These are phyloP conservation scores for Tetragonula clypearis DNA, from an alignment of 1,140 invertebrate genomes.

Conservation along the genomic window DNA sequence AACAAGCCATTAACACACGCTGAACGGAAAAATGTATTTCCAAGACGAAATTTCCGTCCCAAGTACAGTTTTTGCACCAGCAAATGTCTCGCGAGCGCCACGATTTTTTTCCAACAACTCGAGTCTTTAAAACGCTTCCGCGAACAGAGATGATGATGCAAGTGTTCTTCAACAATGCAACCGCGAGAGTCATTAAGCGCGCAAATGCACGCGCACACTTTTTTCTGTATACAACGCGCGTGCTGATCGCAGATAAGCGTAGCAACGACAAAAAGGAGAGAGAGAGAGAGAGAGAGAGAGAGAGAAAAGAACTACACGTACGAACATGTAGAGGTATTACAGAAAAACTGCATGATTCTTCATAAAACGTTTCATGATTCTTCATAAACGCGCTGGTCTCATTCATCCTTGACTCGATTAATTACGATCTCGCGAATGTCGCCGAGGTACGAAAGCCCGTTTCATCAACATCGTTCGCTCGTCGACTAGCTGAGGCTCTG, in stretches of 20 bases:
- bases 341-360: no score
- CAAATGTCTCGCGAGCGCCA: no score
- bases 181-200: neutral
- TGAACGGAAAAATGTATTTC: no score
- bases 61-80: neutral
- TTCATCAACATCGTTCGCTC: neutral
- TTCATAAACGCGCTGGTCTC: neutral
- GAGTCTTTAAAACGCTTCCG: neutral
- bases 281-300: no score
- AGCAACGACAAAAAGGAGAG: neutral
- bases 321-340: no score
- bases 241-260: neutral
- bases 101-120: neutral
- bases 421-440: constrained; percentile 19
- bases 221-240: neutral
- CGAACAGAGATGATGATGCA: neutral
- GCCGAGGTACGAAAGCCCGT: constrained; percentile 1
- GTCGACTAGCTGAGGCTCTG: neutral
- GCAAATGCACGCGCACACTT: neutral
- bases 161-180: neutral
- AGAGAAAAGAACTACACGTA: no score
- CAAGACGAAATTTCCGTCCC: no score
- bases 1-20: no score
- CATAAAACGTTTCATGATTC: neutral
- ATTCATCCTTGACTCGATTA: constrained; percentile 10